Percentiles rank a stretch among this genome's conserved stretches.
phyloP scores from a whole-genome alignment of 1,140 invertebrate genomes.

The Paramacrobiotus metropolitanus region DNA sequence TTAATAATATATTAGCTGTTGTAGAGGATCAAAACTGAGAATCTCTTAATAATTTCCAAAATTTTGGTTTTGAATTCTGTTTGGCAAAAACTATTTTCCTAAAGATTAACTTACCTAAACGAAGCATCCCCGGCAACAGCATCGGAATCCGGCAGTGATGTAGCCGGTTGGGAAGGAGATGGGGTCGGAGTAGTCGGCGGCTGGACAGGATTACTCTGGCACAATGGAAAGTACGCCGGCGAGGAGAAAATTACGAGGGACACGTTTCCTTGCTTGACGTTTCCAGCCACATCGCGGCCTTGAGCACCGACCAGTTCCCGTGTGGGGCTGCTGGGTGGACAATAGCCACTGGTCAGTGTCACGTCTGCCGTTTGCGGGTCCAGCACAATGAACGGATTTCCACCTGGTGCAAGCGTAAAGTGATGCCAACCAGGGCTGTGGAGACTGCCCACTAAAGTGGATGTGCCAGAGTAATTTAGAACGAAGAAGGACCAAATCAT shows the following conservation, averaged over 20 bases:
- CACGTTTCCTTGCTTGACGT: background rate
- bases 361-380: background rate
- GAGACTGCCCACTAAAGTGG: background rate
- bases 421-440: background rate
- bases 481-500: slow-evolving; percentile 5
- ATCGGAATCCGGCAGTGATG: background rate
- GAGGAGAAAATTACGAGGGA: background rate
- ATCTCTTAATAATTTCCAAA: background rate
- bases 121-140: background rate
- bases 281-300: background rate
- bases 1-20: too few species aligned
- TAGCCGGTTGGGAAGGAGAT: too few species aligned
- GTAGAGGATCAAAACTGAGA: too few species aligned
- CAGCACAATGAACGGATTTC: background rate
- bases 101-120: background rate
- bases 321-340: background rate
- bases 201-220: background rate
- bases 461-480: background rate
- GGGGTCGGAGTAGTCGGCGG: background rate
- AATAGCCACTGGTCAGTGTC: background rate
- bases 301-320: background rate
- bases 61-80: too few species aligned
- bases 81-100: too few species aligned
- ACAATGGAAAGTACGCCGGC: background rate
- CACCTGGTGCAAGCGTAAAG: background rate